These are phyloP conservation scores for Myoxocephalus aenaeus DNA, from an alignment of 2,797 vertebrate species.

Conservation along the genomic window DNA sequence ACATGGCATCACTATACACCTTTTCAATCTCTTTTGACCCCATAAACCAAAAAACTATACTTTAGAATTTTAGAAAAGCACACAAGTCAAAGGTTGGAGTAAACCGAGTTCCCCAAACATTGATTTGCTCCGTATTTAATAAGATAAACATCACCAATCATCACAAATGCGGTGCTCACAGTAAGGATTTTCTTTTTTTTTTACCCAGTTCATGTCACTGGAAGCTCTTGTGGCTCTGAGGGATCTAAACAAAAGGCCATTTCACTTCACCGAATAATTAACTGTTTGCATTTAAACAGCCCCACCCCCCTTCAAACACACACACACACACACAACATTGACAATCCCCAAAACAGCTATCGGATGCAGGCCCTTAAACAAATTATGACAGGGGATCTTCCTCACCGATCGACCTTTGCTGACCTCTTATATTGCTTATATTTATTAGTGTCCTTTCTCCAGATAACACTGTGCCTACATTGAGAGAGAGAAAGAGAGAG, in stretches of 20 bases:
- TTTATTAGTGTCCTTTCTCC: slow-evolving; percentile 75
- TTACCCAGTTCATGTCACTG: slow-evolving; percentile 66
- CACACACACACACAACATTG: slow-evolving; percentile 60
- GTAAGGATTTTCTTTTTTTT: slow-evolving; percentile 42
- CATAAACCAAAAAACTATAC: neutral
- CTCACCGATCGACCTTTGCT: slow-evolving; percentile 71
- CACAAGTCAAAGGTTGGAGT: slow-evolving; percentile 12
- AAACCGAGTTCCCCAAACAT: slow-evolving; percentile 22
- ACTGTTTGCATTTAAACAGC: slow-evolving; percentile 82
- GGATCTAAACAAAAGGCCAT: slow-evolving; percentile 79
- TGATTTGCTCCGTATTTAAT: slow-evolving; percentile 51
- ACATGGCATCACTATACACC: neutral
- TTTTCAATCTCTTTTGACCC: neutral
- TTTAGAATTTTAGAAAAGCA: neutral
- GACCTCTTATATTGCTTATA: slow-evolving; percentile 78
- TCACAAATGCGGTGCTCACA: slow-evolving; percentile 27
- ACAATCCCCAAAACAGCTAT: slow-evolving; percentile 83
- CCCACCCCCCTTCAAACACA: slow-evolving; percentile 42
- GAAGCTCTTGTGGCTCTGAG: slow-evolving; percentile 81
- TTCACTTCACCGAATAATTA: slow-evolving; percentile 88
- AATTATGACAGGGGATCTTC: slow-evolving; percentile 89
- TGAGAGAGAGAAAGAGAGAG: neutral
- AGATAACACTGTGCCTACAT: slow-evolving; percentile 73
- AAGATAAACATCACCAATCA: slow-evolving; percentile 61
- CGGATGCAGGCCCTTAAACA: slow-evolving; percentile 87